A percentile compares a stretch with the other conserved stretches of the same genome.
Conservation (phyloP, 2,113 vertebrate species). For the Dascyllus trimaculatus region DNA sequence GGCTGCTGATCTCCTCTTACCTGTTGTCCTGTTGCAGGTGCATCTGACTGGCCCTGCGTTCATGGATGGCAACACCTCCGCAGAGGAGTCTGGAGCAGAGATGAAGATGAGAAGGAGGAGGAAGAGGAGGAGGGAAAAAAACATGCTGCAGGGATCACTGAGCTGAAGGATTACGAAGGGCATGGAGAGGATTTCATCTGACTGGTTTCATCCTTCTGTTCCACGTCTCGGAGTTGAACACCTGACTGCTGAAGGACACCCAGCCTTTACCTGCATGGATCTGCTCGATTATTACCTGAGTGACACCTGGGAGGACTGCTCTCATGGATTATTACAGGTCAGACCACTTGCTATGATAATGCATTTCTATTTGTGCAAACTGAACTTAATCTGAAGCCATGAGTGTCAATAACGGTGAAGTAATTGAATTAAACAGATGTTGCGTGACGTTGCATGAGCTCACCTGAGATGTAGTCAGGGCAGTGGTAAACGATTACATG, state of each 20-base stretch:
- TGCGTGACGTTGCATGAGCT: not conserved
- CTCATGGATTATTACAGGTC: constrained; percentile 51
- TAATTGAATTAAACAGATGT: not conserved
- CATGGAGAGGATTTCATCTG: constrained; percentile 40
- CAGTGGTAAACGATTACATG: not conserved
- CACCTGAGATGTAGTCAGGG: constrained; percentile 13
- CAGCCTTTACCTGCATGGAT: constrained; percentile 49
- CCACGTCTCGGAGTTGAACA: constrained; percentile 39
- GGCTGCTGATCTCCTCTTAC: constrained; percentile 54
- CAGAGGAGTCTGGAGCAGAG: constrained; percentile 13
- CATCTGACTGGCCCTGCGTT: constrained; percentile 6
- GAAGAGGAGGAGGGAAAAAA: constrained; percentile 22
- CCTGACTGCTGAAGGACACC: constrained; percentile 41
- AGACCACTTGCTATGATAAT: not conserved
- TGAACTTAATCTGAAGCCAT: constrained; percentile 13
- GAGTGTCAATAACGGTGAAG: not conserved
- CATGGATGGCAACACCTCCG: constrained; percentile 34
- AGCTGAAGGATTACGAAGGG: constrained; percentile 54
- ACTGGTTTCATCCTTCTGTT: constrained; percentile 41
- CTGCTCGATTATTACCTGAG: constrained; percentile 60
- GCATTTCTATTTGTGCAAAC: not conserved
- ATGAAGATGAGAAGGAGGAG: constrained; percentile 43
- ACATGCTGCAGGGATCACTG: constrained; percentile 33
- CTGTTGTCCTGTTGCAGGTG: constrained; percentile 73
- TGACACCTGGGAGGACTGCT: constrained; percentile 50